phyloP scores from a whole-genome alignment of 2,888 invertebrate species.

The Diplolepis rosae region DNA sequence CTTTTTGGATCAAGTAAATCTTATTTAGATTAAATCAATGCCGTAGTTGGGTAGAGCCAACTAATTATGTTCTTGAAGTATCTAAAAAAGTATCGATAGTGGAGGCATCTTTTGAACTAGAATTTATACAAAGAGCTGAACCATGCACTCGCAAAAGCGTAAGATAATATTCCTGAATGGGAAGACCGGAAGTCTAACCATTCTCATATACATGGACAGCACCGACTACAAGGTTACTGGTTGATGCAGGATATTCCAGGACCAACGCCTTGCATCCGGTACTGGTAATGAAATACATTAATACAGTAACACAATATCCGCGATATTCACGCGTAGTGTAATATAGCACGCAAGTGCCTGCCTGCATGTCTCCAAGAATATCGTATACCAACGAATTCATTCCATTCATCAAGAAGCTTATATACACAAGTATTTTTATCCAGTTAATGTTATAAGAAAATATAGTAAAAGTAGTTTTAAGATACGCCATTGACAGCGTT shows the following conservation, averaged over 20 bases:
- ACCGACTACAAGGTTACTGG: constrained; percentile 44
- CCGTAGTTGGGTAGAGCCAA: no score
- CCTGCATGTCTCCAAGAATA: constrained; percentile 53
- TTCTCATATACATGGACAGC: constrained; percentile 51
- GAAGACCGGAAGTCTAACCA: constrained; percentile 61
- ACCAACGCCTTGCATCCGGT: constrained; percentile 59
- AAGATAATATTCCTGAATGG: constrained; percentile 66
- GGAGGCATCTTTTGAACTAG: background rate
- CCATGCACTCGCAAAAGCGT: constrained; percentile 47
- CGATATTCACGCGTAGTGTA: constrained; percentile 65
- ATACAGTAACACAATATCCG: constrained; percentile 71
- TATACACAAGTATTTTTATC: no score
- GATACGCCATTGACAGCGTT: no score
- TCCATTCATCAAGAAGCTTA: constrained; percentile 34
- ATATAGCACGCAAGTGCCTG: constrained; percentile 55
- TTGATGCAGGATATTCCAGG: constrained; percentile 53
- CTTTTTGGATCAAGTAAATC: no score
- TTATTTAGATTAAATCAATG: no score
- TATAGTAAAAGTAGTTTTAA: no score
- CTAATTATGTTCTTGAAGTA: constrained; percentile 2
- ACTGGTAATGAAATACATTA: constrained; percentile 71
- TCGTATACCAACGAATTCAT: constrained; percentile 50
- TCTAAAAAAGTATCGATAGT: background rate
- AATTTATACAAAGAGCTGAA: constrained; percentile 8
- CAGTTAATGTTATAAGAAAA: no score